phyloP scores from a whole-genome alignment of 2,888 invertebrate species.

The Pomacea canaliculata region DNA sequence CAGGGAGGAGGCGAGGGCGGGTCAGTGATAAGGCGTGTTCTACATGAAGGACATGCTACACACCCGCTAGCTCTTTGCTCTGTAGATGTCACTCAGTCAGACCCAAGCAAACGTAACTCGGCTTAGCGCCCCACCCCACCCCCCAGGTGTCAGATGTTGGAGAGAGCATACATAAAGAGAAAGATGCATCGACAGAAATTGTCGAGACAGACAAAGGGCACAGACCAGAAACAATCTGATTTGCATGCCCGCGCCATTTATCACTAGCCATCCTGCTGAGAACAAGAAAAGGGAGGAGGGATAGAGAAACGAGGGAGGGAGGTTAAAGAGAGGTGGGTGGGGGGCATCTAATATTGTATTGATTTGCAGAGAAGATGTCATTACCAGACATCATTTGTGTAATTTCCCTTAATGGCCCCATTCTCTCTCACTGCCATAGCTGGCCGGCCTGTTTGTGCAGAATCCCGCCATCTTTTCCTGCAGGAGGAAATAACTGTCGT shows the following conservation, averaged over 20 bases:
- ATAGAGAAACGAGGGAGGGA: background rate
- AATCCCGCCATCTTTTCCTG: background rate
- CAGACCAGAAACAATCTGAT: background rate
- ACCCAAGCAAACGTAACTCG: no score
- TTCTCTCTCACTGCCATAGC: background rate
- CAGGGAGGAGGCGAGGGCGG: no score
- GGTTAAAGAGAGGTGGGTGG: background rate
- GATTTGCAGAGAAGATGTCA: constrained; percentile 10
- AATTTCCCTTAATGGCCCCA: constrained; percentile 15
- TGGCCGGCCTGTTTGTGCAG: background rate
- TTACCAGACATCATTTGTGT: constrained; percentile 16
- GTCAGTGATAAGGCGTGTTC: no score
- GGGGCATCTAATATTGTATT: constrained; percentile 9
- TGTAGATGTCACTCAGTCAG: no score
- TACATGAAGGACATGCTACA: no score
- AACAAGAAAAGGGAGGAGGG: background rate
- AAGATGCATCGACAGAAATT: background rate
- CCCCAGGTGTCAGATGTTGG: no score
- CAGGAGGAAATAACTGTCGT: constrained; percentile 4
- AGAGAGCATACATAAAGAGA: background rate
- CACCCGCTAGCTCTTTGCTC: no score
- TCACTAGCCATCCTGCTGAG: background rate
- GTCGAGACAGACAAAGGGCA: constrained; percentile 1
- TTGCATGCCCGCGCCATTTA: no score
- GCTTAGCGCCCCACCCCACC: no score